A percentile compares a stretch with the other conserved stretches of the same genome.
phyloP scores from a whole-genome alignment of 2,113 vertebrate genomes.

The Catagonus wagneri region DNA sequence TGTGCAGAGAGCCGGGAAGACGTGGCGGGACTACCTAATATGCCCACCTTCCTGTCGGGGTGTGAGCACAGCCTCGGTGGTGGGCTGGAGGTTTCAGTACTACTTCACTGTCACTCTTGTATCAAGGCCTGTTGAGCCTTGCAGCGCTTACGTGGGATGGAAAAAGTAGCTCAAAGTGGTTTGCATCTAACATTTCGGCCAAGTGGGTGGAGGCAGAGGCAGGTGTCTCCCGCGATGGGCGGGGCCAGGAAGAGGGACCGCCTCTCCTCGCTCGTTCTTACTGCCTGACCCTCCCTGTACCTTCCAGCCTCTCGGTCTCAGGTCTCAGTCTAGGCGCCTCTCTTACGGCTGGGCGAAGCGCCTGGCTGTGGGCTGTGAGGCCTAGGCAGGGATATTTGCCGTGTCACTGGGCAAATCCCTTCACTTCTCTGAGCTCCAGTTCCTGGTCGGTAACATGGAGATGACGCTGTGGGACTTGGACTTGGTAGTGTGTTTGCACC shows the following conservation, averaged over 20 bases:
- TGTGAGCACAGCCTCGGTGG: not conserved
- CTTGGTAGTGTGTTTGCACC: not conserved
- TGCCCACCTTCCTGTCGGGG: not conserved
- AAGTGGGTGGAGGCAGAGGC: not conserved
- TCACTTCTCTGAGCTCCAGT: not conserved
- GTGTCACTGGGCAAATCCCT: not conserved
- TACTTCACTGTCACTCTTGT: not conserved
- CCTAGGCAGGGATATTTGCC: fast-evolving
- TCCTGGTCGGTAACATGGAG: not conserved
- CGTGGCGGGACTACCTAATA: not conserved
- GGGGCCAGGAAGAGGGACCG: not conserved
- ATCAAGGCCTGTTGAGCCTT: not conserved
- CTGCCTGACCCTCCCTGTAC: not conserved
- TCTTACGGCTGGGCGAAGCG: not conserved
- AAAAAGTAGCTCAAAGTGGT: slow-evolving; percentile 14
- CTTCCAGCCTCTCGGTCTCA: not conserved
- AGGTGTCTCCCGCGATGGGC: not conserved
- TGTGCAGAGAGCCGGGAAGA: not conserved
- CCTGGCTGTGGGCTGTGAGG: not conserved
- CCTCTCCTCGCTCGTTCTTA: not conserved
- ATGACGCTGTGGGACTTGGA: not conserved
- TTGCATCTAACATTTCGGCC: not conserved
- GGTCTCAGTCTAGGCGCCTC: not conserved
- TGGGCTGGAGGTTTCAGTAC: slow-evolving; percentile 40
- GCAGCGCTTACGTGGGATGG: not conserved